These are phyloP conservation scores for Hyposoter dolosus DNA, from an alignment of 2,888 invertebrate species.

Conservation along the genomic window DNA sequence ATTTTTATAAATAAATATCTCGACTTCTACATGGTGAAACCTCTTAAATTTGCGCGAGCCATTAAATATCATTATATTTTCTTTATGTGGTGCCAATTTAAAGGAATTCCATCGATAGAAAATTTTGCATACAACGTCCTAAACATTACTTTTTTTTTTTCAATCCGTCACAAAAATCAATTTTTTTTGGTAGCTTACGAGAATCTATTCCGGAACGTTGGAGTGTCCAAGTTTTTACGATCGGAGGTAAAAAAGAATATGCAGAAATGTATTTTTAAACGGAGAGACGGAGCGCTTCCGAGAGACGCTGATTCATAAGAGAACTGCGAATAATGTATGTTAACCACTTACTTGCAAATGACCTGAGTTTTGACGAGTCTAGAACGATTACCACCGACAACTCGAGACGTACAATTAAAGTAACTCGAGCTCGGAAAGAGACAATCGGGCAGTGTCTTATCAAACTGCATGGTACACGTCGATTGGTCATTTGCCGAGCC, in stretches of 20 bases:
- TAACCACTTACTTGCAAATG: constrained; percentile 38
- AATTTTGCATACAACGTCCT: no score
- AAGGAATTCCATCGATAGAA: no score
- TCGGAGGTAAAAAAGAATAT: not conserved
- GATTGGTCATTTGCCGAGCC: constrained; percentile 61
- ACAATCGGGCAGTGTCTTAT: constrained; percentile 50
- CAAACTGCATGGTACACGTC: constrained; percentile 36
- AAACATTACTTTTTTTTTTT: not conserved
- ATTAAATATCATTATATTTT: no score
- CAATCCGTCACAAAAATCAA: no score
- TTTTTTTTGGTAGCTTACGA: no score
- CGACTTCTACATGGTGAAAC: no score
- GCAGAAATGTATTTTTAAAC: not conserved
- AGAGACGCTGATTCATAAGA: not conserved
- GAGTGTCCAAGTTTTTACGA: not conserved
- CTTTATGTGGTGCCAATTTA: no score
- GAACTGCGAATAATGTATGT: not conserved
- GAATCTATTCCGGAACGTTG: not conserved
- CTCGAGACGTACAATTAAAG: constrained; percentile 22
- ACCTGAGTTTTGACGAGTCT: constrained; percentile 7
- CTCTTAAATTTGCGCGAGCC: no score
- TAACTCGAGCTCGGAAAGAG: constrained; percentile 12
- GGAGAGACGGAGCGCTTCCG: no score
- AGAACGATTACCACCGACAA: constrained; percentile 33
- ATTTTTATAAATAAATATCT: no score